These are phyloP conservation scores for Pluvialis apricaria DNA, from an alignment of 2,113 vertebrate genomes.

Conservation along the genomic window DNA sequence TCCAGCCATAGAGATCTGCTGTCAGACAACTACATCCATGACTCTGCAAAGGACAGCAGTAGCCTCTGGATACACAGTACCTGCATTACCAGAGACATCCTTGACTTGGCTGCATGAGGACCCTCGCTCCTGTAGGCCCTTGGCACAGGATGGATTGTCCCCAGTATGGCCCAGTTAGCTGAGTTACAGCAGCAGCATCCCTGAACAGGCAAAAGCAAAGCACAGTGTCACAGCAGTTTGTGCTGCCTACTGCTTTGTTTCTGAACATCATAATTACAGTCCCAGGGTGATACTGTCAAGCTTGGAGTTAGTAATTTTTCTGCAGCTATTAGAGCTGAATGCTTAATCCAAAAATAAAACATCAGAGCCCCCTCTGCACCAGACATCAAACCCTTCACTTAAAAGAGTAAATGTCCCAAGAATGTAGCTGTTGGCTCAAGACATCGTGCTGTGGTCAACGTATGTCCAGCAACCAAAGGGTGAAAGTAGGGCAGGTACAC, in stretches of 20 bases:
- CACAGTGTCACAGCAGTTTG: not conserved
- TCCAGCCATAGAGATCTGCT: not conserved
- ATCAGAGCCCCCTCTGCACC: not conserved
- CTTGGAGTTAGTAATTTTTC: not conserved
- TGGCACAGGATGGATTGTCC: not conserved
- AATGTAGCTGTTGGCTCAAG: not conserved
- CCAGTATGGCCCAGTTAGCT: not conserved
- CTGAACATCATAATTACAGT: not conserved
- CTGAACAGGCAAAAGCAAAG: not conserved
- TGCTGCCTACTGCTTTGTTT: constrained; percentile 7
- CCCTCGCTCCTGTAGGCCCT: not conserved
- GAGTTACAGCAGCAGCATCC: not conserved
- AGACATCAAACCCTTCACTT: not conserved
- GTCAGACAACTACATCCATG: not conserved
- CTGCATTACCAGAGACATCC: not conserved
- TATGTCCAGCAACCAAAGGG: rapidly evolving
- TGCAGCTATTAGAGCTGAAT: not conserved
- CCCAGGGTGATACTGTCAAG: not conserved
- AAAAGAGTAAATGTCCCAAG: not conserved
- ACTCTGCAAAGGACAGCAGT: not conserved
- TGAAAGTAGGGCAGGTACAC: not conserved
- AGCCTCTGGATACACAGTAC: not conserved
- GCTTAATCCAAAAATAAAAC: not conserved
- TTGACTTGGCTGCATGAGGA: not conserved
- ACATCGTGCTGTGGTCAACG: not conserved